These are phyloP conservation scores for Arothron firmamentum DNA, from an alignment of 2,113 vertebrate genomes.

Conservation along the genomic window DNA sequence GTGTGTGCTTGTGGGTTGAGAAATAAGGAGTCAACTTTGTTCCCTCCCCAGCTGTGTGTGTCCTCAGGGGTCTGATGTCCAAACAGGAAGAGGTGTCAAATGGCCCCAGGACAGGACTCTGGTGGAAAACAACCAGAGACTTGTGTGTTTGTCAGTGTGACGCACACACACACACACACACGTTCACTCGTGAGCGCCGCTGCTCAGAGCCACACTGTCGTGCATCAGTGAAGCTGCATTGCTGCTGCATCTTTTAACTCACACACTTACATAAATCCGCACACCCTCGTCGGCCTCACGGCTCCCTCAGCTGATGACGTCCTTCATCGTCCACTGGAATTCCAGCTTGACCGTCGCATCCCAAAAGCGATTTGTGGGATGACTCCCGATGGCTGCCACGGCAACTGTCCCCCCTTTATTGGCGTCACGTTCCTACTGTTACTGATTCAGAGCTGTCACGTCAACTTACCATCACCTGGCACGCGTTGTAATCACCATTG, in stretches of 20 bases:
- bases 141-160: slow-evolving; percentile 13
- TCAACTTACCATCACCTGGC: slow-evolving; percentile 39
- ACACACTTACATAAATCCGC: not conserved
- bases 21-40: slow-evolving; percentile 38
- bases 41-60: slow-evolving; percentile 53
- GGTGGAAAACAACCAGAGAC: slow-evolving; percentile 54
- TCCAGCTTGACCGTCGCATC: not conserved
- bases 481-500: slow-evolving; percentile 28
- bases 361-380: slow-evolving; percentile 6
- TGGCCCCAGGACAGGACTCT: slow-evolving; percentile 42
- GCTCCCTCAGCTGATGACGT: slow-evolving; percentile 2
- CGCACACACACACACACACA: slow-evolving; percentile 2
- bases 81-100: slow-evolving; percentile 70
- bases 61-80: slow-evolving; percentile 57
- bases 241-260: slow-evolving; percentile 46
- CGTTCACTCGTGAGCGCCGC: not conserved
- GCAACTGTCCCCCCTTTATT: slow-evolving; percentile 2
- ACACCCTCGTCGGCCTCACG: slow-evolving; percentile 15
- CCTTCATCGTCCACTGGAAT: too few species aligned
- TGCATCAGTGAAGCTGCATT: slow-evolving; percentile 10
- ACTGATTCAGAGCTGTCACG: slow-evolving; percentile 39
- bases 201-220: slow-evolving; percentile 18
- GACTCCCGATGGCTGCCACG: slow-evolving; percentile 2
- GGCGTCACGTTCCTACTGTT: slow-evolving; percentile 32
- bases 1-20: slow-evolving; percentile 26